phyloP scores from a whole-genome alignment of 2,888 invertebrate species.

The Itoplectis maculator region DNA sequence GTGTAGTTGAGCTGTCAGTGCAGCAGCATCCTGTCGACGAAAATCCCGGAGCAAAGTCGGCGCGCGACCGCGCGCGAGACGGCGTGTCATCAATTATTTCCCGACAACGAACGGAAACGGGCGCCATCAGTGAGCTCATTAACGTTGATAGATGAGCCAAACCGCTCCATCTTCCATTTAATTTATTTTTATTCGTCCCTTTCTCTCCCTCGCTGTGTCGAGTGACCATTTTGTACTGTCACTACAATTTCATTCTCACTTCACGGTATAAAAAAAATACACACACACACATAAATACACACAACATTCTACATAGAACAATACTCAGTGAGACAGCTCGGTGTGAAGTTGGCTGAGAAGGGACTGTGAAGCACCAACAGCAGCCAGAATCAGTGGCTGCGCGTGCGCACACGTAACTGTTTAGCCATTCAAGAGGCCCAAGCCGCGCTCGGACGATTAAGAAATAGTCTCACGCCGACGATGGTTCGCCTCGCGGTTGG shows the following conservation, averaged over 20 bases:
- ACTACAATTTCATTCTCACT: conserved; percentile 48
- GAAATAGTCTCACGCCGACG: conserved; percentile 60
- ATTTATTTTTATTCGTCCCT: conserved; percentile 11
- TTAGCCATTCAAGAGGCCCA: conserved; percentile 54
- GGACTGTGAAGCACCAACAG: conserved; percentile 21
- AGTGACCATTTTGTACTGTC: conserved; percentile 55
- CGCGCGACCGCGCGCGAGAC: too few species aligned
- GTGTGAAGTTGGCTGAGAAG: neutral
- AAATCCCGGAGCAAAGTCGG: neutral
- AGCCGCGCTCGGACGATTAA: conserved; percentile 51
- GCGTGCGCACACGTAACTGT: conserved; percentile 53
- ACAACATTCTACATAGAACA: too few species aligned
- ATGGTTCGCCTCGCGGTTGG: conserved; percentile 42
- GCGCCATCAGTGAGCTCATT: conserved; percentile 48
- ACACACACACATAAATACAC: too few species aligned
- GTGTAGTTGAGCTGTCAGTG: neutral
- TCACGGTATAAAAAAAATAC: conserved; percentile 1
- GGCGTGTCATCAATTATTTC: conserved; percentile 47
- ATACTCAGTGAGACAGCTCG: too few species aligned
- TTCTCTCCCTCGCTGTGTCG: conserved; percentile 15
- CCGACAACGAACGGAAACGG: conserved; percentile 48
- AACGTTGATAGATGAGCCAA: conserved; percentile 60
- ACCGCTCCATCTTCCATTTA: conserved; percentile 19
- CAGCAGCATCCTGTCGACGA: neutral
- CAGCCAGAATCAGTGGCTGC: neutral